Evolutionary conservation across 2,113 vertebrate species (phyloP).

Genomic region (Rousettus leschenaultii): DNA sequence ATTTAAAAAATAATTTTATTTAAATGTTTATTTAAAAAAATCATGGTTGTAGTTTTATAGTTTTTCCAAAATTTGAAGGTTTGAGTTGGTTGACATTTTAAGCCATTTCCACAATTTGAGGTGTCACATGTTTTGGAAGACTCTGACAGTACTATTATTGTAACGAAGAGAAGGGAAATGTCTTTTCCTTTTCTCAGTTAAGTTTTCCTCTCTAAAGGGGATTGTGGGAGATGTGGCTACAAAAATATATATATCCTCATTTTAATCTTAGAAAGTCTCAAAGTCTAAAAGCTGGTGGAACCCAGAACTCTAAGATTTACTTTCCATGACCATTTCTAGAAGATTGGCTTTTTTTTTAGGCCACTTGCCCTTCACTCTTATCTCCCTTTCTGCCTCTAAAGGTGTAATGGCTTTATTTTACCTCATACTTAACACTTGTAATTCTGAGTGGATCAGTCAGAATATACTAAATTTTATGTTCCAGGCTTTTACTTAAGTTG

Average conservation of each 20-base stretch:
- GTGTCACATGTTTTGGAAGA: background rate
- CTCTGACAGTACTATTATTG: background rate
- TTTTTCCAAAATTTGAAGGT: background rate
- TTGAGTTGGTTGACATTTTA: slow-evolving; percentile 15
- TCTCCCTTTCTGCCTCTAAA: background rate
- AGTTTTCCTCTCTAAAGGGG: background rate
- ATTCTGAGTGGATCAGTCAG: background rate
- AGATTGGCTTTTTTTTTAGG: background rate
- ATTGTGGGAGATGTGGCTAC: background rate
- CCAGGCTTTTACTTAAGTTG: background rate
- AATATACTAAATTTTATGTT: background rate
- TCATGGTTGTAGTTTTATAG: background rate
- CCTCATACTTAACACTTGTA: background rate
- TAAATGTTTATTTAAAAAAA: background rate
- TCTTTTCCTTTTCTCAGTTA: background rate
- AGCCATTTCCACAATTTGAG: background rate
- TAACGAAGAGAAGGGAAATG: background rate
- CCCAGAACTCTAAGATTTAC: background rate
- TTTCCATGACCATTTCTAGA: background rate
- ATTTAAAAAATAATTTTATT: too few relatives aligned
- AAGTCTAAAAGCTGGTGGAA: background rate
- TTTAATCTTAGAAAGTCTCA: background rate
- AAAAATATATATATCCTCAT: background rate
- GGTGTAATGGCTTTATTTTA: background rate
- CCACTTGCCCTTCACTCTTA: background rate